Conservation (phyloP, 2,888 invertebrate genomes). For the Xylota sylvarum region DNA sequence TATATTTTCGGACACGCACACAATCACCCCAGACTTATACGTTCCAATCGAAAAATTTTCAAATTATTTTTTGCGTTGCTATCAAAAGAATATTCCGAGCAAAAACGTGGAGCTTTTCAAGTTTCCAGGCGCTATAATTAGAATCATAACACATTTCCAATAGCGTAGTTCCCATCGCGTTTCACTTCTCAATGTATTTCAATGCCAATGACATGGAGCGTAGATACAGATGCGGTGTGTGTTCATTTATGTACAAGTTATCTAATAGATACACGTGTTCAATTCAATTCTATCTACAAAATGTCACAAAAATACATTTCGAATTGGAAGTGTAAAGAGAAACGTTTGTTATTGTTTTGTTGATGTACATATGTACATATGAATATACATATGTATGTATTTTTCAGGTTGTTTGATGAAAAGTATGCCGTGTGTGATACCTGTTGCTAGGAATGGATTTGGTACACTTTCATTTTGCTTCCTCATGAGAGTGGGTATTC, state of each 20-base stretch:
- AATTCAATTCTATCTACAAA: neutral
- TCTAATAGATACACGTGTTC: conserved; percentile 36
- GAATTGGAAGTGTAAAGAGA: neutral
- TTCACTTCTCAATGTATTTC: conserved; percentile 45
- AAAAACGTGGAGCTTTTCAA: conserved; percentile 63
- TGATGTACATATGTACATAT: too few relatives aligned
- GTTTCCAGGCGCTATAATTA: conserved; percentile 55
- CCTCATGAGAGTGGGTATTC: neutral
- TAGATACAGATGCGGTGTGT: neutral
- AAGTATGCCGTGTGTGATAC: neutral
- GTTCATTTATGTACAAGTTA: conserved; percentile 1
- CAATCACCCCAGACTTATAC: conserved; percentile 55
- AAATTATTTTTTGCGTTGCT: conserved; percentile 29
- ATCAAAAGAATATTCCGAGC: conserved; percentile 57
- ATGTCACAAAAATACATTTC: neutral
- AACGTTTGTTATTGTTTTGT: neutral
- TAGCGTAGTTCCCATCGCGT: conserved; percentile 9
- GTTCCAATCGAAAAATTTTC: conserved; percentile 47
- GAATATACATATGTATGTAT: too few relatives aligned
- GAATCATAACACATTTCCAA: conserved; percentile 55
- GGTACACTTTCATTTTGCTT: neutral
- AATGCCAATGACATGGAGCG: conserved; percentile 32
- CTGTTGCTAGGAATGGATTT: conserved; percentile 10
- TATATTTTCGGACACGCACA: conserved; percentile 49
- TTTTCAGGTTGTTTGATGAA: neutral